Percentiles rank a stretch among this genome's conserved stretches.
phyloP scores from a whole-genome alignment of 1,140 invertebrate species.

The Lepidurus couesii region DNA sequence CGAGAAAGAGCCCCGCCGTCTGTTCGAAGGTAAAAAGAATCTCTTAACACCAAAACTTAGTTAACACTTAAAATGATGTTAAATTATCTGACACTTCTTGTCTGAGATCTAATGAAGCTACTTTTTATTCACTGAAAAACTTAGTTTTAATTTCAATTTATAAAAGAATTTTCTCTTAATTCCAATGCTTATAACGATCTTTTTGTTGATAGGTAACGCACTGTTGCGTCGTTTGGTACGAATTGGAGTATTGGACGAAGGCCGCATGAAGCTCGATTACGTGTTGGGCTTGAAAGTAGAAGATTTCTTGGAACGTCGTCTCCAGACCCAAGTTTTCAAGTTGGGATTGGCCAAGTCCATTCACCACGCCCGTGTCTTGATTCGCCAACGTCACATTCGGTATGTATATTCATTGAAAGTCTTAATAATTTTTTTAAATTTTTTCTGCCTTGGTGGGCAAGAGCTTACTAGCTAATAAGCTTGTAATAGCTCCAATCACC shows the following conservation, averaged over 20 bases:
- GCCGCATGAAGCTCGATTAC: constrained; percentile 99
- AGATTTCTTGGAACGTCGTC: constrained; percentile 97
- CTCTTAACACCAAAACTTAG: neutral
- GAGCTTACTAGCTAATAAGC: constrained; percentile 32
- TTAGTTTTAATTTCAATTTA: constrained; percentile 13
- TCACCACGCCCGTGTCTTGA: constrained; percentile 97
- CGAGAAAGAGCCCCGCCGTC: constrained; percentile 92
- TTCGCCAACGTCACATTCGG: constrained; percentile 98
- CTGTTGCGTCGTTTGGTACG: constrained; percentile 93
- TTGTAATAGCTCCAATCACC: constrained; percentile 32
- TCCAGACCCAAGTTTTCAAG: constrained; percentile 99
- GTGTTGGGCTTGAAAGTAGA: constrained; percentile 97
- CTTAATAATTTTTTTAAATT: neutral
- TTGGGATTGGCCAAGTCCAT: constrained; percentile 98
- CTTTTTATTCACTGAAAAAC: constrained; percentile 26
- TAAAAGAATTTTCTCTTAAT: constrained; percentile 45
- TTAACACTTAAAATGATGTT: constrained; percentile 44
- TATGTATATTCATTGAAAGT: constrained; percentile 49
- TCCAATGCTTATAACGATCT: neutral
- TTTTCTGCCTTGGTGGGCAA: constrained; percentile 33
- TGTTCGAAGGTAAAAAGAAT: constrained; percentile 84
- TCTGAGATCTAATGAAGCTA: constrained; percentile 47
- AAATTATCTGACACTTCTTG: constrained; percentile 68
- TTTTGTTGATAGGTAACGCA: constrained; percentile 74
- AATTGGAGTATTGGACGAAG: constrained; percentile 95